phyloP scores from a whole-genome alignment of 2,113 vertebrate species.

The Phyllostomus discolor region DNA sequence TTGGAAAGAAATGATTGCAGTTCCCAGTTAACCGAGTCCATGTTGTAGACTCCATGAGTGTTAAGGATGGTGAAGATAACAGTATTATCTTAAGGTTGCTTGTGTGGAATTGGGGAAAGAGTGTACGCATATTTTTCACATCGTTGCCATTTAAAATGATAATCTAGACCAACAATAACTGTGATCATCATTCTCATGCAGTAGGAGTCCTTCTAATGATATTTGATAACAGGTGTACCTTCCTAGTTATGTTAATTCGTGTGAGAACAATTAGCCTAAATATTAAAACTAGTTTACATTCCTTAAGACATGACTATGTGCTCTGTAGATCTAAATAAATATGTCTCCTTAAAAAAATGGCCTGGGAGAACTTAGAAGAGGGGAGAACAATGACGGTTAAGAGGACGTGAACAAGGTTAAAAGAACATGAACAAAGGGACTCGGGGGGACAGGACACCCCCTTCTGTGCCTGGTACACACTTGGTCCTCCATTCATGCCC shows the following conservation, averaged over 20 bases:
- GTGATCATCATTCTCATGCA: background rate
- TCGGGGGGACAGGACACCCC: fast-evolving
- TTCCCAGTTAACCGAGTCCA: background rate
- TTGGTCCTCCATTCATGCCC: background rate
- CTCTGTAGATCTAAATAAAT: background rate
- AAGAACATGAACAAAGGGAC: background rate
- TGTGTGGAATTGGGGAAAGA: background rate
- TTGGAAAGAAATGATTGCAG: background rate
- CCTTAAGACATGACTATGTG: background rate
- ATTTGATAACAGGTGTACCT: background rate
- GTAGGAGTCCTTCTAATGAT: background rate
- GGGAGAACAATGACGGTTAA: background rate
- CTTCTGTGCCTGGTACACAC: background rate
- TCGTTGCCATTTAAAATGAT: background rate
- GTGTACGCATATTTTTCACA: background rate
- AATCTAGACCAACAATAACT: background rate
- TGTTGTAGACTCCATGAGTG: background rate
- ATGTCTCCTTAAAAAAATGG: background rate
- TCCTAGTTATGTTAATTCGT: background rate
- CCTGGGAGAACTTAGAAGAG: background rate
- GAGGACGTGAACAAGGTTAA: background rate
- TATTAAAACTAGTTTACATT: background rate
- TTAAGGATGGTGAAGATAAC: background rate
- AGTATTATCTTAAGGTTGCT: background rate
- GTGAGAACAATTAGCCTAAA: background rate